Percentiles rank a stretch among this genome's conserved stretches.
Conservation (phyloP, 2,888 invertebrate species). For the Nemotelus nigrinus region DNA sequence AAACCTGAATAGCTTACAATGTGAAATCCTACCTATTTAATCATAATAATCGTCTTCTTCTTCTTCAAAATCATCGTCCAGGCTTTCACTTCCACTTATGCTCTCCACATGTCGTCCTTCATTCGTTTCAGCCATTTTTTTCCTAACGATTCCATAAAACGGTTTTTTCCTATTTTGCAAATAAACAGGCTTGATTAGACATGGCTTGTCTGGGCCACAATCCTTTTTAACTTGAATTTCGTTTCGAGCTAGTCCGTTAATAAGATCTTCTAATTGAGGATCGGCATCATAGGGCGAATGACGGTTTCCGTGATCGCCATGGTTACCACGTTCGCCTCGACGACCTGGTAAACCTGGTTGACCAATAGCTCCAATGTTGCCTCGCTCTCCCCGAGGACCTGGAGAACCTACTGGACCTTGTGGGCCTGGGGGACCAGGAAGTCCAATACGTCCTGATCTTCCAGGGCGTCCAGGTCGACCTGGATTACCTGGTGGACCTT, state of each 20-base stretch:
- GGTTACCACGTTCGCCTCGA: slow-evolving; percentile 13
- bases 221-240: no score
- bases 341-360: slow-evolving; percentile 8
- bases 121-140: not conserved
- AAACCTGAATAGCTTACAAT: no score
- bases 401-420: slow-evolving; percentile 73
- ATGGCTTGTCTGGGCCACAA: not conserved
- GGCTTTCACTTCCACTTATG: not conserved
- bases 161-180: not conserved
- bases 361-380: slow-evolving; percentile 61
- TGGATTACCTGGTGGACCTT: slow-evolving; percentile 1
- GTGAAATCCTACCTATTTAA: not conserved
- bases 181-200: not conserved
- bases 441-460: slow-evolving; percentile 68
- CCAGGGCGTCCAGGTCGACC: slow-evolving; percentile 65
- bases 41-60: slow-evolving; percentile 18
- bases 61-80: slow-evolving; percentile 3
- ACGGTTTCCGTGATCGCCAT: not conserved
- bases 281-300: no score
- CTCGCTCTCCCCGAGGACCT: slow-evolving; percentile 78
- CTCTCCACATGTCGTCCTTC: not conserved
- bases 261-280: no score
- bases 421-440: slow-evolving; percentile 67
- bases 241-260: no score
- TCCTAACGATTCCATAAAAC: not conserved